Percentiles rank a stretch among this genome's conserved stretches.
phyloP scores from a whole-genome alignment of 30 jellyfish, hydroid and myxozoan species.

The Hydra vulgaris region DNA sequence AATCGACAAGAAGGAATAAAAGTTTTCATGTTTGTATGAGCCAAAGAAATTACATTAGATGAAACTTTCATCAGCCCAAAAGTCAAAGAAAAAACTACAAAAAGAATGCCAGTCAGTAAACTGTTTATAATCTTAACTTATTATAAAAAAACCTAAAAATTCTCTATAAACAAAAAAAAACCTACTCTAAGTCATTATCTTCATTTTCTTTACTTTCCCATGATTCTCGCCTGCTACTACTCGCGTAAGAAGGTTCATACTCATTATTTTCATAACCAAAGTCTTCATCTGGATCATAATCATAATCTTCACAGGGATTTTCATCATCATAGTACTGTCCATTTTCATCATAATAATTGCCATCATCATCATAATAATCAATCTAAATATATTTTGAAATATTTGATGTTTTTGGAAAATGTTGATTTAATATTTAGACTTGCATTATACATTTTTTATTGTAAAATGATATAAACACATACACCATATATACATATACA shows the following conservation, averaged over 20 bases:
- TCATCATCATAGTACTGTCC: constrained; percentile 47
- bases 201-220: background rate
- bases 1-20: too few species aligned
- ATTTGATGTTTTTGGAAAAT: background rate
- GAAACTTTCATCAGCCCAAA: too few species aligned
- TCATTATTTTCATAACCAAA: constrained; percentile 27
- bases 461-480: too few species aligned
- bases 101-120: too few species aligned
- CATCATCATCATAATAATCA: constrained; percentile 19
- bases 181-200: background rate
- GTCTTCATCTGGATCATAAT: constrained; percentile 29
- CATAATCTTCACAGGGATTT: constrained; percentile 35
- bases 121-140: too few species aligned
- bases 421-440: too few species aligned
- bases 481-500: too few species aligned
- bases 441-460: too few species aligned
- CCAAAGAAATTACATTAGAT: too few species aligned
- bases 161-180: background rate
- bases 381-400: too few species aligned
- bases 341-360: constrained; percentile 15
- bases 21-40: too few species aligned
- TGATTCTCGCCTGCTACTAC: constrained; percentile 30
- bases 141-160: background rate
- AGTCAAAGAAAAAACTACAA: too few species aligned
- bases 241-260: constrained; percentile 19